These are phyloP conservation scores for Drosophila sucinea DNA, from an alignment of 1,140 invertebrate species.

Conservation along the genomic window DNA sequence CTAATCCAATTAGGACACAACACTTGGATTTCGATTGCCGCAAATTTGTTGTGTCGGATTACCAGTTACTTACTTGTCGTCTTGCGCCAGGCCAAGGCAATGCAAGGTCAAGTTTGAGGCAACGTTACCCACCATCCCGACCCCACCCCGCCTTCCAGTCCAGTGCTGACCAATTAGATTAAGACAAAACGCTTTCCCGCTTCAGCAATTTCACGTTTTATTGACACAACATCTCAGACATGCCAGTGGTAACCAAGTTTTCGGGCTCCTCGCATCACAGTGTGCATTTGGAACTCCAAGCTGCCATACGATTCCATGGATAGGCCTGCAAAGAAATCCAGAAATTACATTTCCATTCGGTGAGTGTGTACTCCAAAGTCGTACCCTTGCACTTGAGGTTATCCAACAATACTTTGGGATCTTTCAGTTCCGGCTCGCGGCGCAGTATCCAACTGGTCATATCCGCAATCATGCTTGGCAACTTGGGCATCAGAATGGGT, in stretches of 20 bases:
- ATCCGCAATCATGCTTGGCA: slow-evolving; percentile 71
- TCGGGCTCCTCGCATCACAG: slow-evolving; percentile 58
- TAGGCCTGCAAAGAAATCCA: slow-evolving; percentile 24
- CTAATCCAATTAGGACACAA: slow-evolving; percentile 69
- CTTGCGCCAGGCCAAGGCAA: slow-evolving; percentile 30
- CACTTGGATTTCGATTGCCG: slow-evolving; percentile 69
- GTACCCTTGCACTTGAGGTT: slow-evolving; percentile 72
- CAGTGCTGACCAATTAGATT: slow-evolving; percentile 62
- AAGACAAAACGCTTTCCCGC: slow-evolving; percentile 60
- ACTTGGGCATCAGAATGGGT: slow-evolving; percentile 71
- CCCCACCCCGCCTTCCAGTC: background rate
- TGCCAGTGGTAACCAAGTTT: slow-evolving; percentile 70
- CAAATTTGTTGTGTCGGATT: slow-evolving; percentile 66
- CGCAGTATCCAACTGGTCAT: slow-evolving; percentile 73
- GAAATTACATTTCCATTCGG: background rate
- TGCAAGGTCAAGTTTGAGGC: slow-evolving; percentile 75
- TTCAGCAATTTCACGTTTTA: slow-evolving; percentile 61
- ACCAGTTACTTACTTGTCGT: slow-evolving; percentile 33
- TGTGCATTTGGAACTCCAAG: slow-evolving; percentile 54
- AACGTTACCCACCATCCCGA: slow-evolving; percentile 13
- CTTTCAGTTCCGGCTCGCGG: slow-evolving; percentile 73
- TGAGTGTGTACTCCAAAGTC: background rate
- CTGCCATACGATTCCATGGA: slow-evolving; percentile 69
- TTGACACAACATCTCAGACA: slow-evolving; percentile 47
- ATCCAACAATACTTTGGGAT: slow-evolving; percentile 75